These are phyloP conservation scores for Arizona elegans DNA, from an alignment of 2,113 vertebrate species.

Conservation along the genomic window DNA sequence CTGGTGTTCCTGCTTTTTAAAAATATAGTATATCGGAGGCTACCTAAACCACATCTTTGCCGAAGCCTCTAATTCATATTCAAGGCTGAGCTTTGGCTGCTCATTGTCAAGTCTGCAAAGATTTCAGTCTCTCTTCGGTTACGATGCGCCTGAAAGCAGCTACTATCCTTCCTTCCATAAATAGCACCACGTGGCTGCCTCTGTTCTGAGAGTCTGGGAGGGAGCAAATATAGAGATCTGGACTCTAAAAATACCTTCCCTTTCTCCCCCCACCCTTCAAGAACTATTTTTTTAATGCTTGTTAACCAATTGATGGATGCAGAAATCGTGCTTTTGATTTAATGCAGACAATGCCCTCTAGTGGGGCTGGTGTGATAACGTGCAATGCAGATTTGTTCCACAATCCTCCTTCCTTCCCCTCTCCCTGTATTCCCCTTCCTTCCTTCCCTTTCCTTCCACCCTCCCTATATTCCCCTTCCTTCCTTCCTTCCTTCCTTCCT, in stretches of 20 bases:
- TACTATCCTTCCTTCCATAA: conserved; percentile 28
- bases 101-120: neutral
- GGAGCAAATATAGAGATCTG: neutral
- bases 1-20: neutral
- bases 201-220: neutral
- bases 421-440: too few species aligned
- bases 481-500: too few species aligned
- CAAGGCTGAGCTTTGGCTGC: neutral
- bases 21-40: neutral
- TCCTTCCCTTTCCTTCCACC: accelerated
- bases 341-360: conserved; percentile 28
- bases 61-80: neutral
- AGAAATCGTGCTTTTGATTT: conserved; percentile 23
- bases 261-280: neutral
- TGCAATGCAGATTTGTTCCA: neutral
- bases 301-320: conserved; percentile 9
- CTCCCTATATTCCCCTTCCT: too few species aligned
- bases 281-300: conserved; percentile 21
- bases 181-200: conserved; percentile 23
- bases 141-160: neutral
- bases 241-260: conserved; percentile 21
- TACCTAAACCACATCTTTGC: neutral
- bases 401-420: neutral
- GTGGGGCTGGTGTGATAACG: neutral
- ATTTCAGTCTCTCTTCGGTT: conserved; percentile 4